Evolutionary conservation across 2,113 vertebrate species (phyloP).

Genomic region (Hippoglossus stenolepis): DNA sequence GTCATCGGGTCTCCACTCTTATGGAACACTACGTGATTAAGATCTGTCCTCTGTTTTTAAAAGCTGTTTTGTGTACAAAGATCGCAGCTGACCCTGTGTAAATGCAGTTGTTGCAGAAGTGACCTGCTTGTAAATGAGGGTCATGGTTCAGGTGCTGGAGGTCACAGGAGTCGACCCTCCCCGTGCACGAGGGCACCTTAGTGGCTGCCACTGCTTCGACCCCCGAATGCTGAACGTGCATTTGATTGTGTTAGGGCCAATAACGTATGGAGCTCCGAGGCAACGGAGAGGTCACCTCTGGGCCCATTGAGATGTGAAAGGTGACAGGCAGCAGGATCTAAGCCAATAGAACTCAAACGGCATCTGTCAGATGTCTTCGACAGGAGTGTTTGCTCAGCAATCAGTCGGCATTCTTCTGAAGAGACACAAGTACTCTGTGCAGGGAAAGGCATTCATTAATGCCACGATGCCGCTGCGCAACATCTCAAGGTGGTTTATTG

Average conservation of each 20-base stretch:
- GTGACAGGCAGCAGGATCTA: conserved; percentile 82
- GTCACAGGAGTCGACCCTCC: conserved; percentile 74
- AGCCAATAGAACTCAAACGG: conserved; percentile 82
- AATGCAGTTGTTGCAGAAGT: conserved; percentile 86
- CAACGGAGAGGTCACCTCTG: conserved; percentile 78
- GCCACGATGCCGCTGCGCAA: no score
- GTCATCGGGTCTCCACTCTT: conserved; percentile 55
- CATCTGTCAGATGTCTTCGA: conserved; percentile 79
- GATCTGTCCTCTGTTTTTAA: conserved; percentile 69
- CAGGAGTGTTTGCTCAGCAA: conserved; percentile 84
- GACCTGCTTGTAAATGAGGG: conserved; percentile 85
- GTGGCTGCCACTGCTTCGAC: conserved; percentile 73
- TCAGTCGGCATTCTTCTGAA: conserved; percentile 66
- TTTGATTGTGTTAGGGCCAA: conserved; percentile 85
- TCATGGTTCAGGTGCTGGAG: conserved; percentile 82
- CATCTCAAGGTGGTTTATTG: neutral
- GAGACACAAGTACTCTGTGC: conserved; percentile 30
- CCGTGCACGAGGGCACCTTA: conserved; percentile 65
- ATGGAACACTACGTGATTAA: conserved; percentile 76
- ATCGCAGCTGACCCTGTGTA: conserved; percentile 85
- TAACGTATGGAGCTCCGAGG: conserved; percentile 79
- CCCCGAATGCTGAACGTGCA: conserved; percentile 83
- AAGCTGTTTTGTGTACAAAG: conserved; percentile 75
- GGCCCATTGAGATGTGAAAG: conserved; percentile 83
- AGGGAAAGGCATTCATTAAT: no score